Evolutionary conservation across 2,797 vertebrate species (phyloP), one percentile per base, ranked within the genome.

Genomic region (Ctenopoma kingsleyae): DNA sequence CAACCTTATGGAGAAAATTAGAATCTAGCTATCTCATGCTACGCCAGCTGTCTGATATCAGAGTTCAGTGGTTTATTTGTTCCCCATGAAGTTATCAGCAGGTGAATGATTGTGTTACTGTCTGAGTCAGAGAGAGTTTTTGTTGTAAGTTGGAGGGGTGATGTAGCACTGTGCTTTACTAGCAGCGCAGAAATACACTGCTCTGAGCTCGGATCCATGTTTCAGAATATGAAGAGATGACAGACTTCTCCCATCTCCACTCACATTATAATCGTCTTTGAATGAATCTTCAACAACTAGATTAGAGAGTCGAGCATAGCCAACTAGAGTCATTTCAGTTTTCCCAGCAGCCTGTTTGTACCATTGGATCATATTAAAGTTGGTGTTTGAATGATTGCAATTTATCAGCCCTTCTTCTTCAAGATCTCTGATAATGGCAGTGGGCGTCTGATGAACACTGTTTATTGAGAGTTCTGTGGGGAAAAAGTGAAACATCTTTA

Each of bases 171-270:
- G 82, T 81, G 84, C 16, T 1, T 32, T 3, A 22, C 79, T 84
- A 17, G 73, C 76, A 20, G 81, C 81, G 71, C 84, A 90, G 61
- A 80, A 86, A 75, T 83, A 90, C 20, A 76, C 36, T 12, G 1
- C 44, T 4, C 36, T 51, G 62, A 30, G 2, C 0, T 50, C 17
- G 3, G n/a, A n/a, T 55, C 6, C 3, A 15, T 1, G 2, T 8
- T 36, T 36, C 2, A 32, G 2, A 51, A 62, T 52, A 6, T 23
- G 43, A 40, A 87, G 74, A 30, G 56, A 38, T 1, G 59, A 57
- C 49, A 13, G 12, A 15, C 55, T 75, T 48, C 43, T 40, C 12
- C 73, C 68, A 5, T 76, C 30, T 15, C 75, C 27, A 3, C 10
- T 82, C 36, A 81, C 43, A 0, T 54, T 72, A 41, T 69, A 79